Percentiles rank a stretch among this genome's conserved stretches.
Evolutionary conservation across 2,797 vertebrate genomes (phyloP).

Genomic region (Gymnothorax reevesii): DNA sequence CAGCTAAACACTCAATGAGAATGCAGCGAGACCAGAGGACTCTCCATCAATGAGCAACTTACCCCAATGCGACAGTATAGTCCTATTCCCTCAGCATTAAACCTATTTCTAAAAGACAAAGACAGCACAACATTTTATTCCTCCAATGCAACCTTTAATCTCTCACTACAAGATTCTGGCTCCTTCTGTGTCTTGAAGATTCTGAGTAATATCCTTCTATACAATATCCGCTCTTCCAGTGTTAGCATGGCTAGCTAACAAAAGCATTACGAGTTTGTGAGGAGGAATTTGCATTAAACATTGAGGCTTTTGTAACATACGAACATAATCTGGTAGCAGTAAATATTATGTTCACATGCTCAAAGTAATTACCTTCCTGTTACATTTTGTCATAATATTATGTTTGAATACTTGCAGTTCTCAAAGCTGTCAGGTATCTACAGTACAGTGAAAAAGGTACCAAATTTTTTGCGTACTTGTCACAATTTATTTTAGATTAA

Average conservation of each 20-base stretch:
- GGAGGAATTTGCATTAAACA: neutral
- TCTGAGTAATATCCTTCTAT: neutral
- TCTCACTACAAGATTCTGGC: neutral
- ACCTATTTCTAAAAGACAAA: slow-evolving; percentile 41
- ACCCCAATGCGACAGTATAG: slow-evolving; percentile 65
- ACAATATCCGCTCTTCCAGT: neutral
- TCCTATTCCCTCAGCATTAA: slow-evolving; percentile 54
- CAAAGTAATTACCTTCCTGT: neutral
- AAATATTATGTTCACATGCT: neutral
- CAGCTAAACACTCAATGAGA: slow-evolving; percentile 47
- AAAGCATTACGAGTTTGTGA: neutral
- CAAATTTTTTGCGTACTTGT: too few relatives aligned
- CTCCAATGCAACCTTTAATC: neutral
- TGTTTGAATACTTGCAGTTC: neutral
- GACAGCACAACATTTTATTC: neutral
- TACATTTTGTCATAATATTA: neutral
- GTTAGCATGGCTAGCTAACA: neutral
- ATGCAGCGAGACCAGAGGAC: slow-evolving; percentile 62
- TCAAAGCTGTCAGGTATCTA: neutral
- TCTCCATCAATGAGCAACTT: slow-evolving; percentile 64
- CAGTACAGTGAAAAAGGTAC: too few relatives aligned
- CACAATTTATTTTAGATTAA: too few relatives aligned
- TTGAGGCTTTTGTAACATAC: neutral
- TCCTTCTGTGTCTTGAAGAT: neutral
- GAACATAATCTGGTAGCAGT: neutral